Percentiles rank a stretch among this genome's conserved stretches.
Conservation (phyloP, 2,888 invertebrate species). For the Volucella inflata region DNA sequence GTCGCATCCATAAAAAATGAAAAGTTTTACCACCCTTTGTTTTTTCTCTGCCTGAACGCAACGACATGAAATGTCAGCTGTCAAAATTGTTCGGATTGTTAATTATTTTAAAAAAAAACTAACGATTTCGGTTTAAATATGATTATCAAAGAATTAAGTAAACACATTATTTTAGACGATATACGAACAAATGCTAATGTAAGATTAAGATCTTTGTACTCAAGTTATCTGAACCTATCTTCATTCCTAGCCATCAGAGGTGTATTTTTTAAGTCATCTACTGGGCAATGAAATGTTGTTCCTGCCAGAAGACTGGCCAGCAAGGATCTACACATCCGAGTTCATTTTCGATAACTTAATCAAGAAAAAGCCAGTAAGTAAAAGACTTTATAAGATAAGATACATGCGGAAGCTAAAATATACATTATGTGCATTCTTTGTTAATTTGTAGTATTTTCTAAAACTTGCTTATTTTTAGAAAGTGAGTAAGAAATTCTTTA, state of each 20-base stretch:
- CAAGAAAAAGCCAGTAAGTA: constrained; percentile 54
- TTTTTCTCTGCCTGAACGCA: not conserved
- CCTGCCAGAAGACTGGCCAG: constrained; percentile 55
- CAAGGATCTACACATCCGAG: constrained; percentile 55
- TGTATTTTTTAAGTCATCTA: constrained; percentile 63
- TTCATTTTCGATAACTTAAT: constrained; percentile 57
- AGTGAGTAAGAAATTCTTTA: constrained; percentile 20
- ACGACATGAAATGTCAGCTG: not conserved
- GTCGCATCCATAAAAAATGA: too few species aligned
- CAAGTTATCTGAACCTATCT: not conserved
- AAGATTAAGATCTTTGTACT: not conserved
- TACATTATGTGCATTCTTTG: not conserved
- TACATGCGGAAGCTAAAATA: not conserved
- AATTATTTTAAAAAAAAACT: not conserved
- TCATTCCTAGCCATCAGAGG: constrained; percentile 17
- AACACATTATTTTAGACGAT: constrained; percentile 57
- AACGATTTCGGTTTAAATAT: constrained; percentile 27
- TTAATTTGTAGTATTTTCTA: not conserved
- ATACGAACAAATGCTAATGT: constrained; percentile 37
- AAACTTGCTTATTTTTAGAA: not conserved
- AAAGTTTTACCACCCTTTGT: too few species aligned
- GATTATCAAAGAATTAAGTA: constrained; percentile 53
- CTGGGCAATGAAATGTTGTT: constrained; percentile 46
- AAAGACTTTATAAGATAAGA: not conserved
- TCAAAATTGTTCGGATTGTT: constrained; percentile 9